These are phyloP conservation scores for Megaleporinus macrocephalus DNA, from an alignment of 2,113 vertebrate species.

Conservation along the genomic window DNA sequence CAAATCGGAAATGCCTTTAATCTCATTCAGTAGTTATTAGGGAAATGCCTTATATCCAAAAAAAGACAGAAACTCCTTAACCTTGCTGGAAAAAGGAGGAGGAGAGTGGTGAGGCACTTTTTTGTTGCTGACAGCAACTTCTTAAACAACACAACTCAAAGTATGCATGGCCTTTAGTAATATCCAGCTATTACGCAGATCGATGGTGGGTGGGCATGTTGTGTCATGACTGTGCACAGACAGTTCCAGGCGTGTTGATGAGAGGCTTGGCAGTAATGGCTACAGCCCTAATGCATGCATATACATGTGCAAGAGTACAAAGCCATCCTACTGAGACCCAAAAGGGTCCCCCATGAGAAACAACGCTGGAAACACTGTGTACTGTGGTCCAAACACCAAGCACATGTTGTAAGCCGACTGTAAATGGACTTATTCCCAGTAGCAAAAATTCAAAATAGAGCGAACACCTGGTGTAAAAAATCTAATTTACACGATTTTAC, in stretches of 20 bases:
- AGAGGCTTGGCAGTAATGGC: slow-evolving; percentile 1
- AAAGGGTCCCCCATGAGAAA: background rate
- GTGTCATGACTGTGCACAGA: slow-evolving; percentile 57
- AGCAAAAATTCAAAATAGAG: too few relatives aligned
- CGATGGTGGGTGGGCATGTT: slow-evolving; percentile 45
- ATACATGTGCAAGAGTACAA: background rate
- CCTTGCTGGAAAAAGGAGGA: background rate
- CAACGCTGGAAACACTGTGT: too few relatives aligned
- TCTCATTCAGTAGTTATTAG: background rate
- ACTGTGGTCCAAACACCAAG: too few relatives aligned
- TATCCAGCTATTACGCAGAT: slow-evolving; percentile 28
- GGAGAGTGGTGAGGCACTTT: background rate
- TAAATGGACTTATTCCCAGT: too few relatives aligned
- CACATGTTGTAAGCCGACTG: too few relatives aligned
- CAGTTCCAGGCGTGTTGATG: slow-evolving; percentile 60
- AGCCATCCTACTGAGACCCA: background rate
- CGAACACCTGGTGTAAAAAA: too few relatives aligned
- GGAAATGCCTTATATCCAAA: background rate
- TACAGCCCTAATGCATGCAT: background rate
- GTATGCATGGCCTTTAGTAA: slow-evolving; percentile 30
- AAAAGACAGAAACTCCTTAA: background rate
- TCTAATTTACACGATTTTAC: too few relatives aligned
- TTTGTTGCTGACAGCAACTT: background rate
- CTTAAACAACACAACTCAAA: background rate
- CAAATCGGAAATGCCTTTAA: background rate